A percentile compares a stretch with the other conserved stretches of the same genome.
Evolutionary conservation across 2,797 vertebrate genomes (phyloP).

Genomic region (Dendrocincla fuliginosa): DNA sequence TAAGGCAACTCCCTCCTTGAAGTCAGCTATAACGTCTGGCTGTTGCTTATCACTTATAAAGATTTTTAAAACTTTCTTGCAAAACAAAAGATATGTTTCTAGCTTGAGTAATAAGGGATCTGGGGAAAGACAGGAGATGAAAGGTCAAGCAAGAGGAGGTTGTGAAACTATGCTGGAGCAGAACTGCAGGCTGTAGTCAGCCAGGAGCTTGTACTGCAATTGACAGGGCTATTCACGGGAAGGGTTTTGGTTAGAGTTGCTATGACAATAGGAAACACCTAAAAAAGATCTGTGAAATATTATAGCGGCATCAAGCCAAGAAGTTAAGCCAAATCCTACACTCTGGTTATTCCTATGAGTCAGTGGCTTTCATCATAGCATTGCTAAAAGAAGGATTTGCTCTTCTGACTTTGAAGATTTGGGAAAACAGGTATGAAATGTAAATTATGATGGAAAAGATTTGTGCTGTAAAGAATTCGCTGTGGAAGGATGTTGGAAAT

Average conservation of each 20-base stretch:
- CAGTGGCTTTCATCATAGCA: background rate
- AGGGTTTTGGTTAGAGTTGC: constrained; percentile 72
- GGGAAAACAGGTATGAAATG: constrained; percentile 43
- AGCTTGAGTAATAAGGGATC: constrained; percentile 15
- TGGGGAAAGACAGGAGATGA: constrained; percentile 27
- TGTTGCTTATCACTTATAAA: constrained; percentile 27
- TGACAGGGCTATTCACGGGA: constrained; percentile 67
- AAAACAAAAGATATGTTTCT: constrained; percentile 28
- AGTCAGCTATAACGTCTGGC: constrained; percentile 10
- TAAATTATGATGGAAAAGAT: constrained; percentile 45
- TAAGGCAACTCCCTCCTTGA: background rate
- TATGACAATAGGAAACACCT: constrained; percentile 75
- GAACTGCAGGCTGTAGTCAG: constrained; percentile 41
- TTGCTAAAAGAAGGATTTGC: background rate
- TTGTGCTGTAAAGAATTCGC: background rate
- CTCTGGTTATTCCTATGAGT: constrained; percentile 13
- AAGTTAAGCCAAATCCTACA: constrained; percentile 14
- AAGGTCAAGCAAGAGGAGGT: constrained; percentile 61
- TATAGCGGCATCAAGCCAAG: constrained; percentile 44
- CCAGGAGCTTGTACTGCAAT: constrained; percentile 54
- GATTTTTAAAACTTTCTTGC: constrained; percentile 47
- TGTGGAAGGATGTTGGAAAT: constrained; percentile 7
- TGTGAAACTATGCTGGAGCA: constrained; percentile 42
- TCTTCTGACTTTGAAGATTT: constrained; percentile 23
- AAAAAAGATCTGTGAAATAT: constrained; percentile 72